Evolutionary conservation across 2,113 vertebrate genomes (phyloP).

Genomic region (Elephantulus edwardii): DNA sequence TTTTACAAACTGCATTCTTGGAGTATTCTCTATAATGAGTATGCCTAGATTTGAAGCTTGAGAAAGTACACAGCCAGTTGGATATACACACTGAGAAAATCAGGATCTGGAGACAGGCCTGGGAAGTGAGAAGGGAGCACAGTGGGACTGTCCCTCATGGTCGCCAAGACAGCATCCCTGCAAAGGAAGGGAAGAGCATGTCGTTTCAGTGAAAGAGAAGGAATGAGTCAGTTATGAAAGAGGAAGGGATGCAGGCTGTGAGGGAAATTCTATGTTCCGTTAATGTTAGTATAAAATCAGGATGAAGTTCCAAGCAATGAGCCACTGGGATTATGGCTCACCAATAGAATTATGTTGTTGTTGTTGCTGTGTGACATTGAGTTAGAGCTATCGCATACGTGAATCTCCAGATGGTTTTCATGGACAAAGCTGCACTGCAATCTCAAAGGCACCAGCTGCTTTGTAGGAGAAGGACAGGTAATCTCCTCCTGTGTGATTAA

Average conservation of each 20-base stretch:
- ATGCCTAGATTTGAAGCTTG: neutral
- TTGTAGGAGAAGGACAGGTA: too few species aligned
- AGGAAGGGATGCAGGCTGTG: neutral
- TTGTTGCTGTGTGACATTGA: too few species aligned
- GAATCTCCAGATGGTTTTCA: too few species aligned
- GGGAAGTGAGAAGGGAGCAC: neutral
- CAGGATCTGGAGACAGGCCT: neutral
- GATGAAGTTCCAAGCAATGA: neutral
- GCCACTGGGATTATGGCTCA: neutral
- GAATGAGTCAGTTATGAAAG: neutral
- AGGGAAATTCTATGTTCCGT: neutral
- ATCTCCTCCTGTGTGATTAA: too few species aligned
- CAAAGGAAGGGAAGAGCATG: neutral
- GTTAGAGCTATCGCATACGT: too few species aligned
- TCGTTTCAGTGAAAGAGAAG: neutral
- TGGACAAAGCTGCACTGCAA: too few species aligned
- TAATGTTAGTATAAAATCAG: conserved; percentile 1
- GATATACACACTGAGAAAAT: neutral
- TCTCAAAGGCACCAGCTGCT: too few species aligned
- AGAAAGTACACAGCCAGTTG: neutral
- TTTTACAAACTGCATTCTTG: neutral
- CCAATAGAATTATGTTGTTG: neutral
- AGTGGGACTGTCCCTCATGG: too few species aligned
- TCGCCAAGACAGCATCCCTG: neutral
- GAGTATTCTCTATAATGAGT: neutral